These are phyloP conservation scores for Trissonchulus latispiculum DNA, from an alignment of 2,888 invertebrate genomes.

Conservation along the genomic window DNA sequence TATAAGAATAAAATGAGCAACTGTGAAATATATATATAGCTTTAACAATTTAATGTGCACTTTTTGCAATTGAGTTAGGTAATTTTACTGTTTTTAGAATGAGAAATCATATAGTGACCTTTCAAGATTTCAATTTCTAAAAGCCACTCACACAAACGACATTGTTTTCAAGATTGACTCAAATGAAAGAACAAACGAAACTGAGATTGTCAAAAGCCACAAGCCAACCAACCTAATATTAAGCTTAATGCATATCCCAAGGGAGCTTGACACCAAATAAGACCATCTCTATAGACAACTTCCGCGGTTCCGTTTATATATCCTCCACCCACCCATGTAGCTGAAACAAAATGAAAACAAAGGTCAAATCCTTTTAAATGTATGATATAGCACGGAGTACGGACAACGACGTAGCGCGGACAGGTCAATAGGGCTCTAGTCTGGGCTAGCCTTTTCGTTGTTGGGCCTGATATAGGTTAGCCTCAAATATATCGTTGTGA, in stretches of 20 bases:
- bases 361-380: too few species aligned
- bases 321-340: slow-evolving; percentile 98
- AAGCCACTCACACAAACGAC: neutral
- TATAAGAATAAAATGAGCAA: slow-evolving; percentile 17
- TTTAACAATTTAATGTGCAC: neutral
- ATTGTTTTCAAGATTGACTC: neutral
- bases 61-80: neutral
- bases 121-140: too few species aligned
- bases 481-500: too few species aligned
- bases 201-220: neutral
- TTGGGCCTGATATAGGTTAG: too few species aligned
- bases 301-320: slow-evolving; percentile 99
- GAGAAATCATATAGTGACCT: too few species aligned
- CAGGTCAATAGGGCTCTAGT: too few species aligned
- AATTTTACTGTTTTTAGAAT: neutral
- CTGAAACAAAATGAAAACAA: slow-evolving; percentile 50
- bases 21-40: neutral
- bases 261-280: slow-evolving; percentile 98
- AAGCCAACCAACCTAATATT: slow-evolving; percentile 66
- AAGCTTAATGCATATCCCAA: slow-evolving; percentile 93
- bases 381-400: too few species aligned
- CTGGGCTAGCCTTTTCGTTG: too few species aligned
- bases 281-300: slow-evolving; percentile 78
- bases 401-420: too few species aligned
- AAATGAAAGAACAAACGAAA: too few species aligned